Conservation (phyloP, 2,797 vertebrate genomes). For the Numenius phaeopus region DNA sequence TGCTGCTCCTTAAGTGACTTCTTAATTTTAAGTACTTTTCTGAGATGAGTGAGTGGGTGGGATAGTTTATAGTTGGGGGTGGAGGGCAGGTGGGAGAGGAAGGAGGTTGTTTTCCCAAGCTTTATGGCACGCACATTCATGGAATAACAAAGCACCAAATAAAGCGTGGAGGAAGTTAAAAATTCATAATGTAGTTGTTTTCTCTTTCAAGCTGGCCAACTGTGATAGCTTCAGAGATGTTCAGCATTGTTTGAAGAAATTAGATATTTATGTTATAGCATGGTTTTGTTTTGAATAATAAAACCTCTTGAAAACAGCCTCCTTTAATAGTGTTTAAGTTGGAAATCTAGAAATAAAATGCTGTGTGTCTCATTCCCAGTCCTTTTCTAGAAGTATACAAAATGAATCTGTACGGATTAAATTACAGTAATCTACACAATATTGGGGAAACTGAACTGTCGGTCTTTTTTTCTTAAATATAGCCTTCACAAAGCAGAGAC, state of each 20-base stretch:
- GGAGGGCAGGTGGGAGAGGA: neutral
- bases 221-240: neutral
- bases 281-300: neutral
- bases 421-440: neutral
- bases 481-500: conserved; percentile 83
- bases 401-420: neutral
- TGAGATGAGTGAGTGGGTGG: neutral
- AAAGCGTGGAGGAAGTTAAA: neutral
- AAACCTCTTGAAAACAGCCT: neutral
- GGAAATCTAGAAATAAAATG: neutral
- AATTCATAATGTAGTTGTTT: neutral
- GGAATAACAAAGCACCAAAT: neutral
- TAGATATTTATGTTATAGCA: neutral
- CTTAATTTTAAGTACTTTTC: neutral
- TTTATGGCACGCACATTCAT: neutral
- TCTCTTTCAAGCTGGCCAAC: neutral
- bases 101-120: neutral
- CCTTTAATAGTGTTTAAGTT: neutral
- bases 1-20: neutral
- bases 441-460: neutral
- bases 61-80: neutral
- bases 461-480: conserved; percentile 21
- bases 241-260: neutral
- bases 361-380: neutral
- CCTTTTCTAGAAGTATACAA: neutral